Base-by-base conservation (phyloP, 2,888 invertebrate genomes). In the Caenorhabditis macrosperma region DNA sequence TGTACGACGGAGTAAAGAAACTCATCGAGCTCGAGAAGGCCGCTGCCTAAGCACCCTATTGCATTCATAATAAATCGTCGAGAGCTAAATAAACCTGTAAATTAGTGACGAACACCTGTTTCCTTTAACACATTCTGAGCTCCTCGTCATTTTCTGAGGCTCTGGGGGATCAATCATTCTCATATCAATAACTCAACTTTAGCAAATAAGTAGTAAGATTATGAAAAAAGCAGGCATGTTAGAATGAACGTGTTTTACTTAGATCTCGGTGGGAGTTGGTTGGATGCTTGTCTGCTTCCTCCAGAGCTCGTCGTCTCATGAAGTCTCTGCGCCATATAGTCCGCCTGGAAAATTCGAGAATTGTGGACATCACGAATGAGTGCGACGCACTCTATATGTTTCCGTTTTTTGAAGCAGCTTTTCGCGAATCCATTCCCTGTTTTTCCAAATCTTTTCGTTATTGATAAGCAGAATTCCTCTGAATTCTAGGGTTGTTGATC, bases 21-120 rank as follows among this genome's bases (percentile, higher is more conserved):
- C 94, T 96, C 92, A 96, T 96, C 93, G 96, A 96, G 93, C 94
- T 96, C 92, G 96, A 96, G 93, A 85, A 87, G 61, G 81, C 81
- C 10, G 78, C 82, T 1, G 78, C 63, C 46, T 74, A 59, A 59
- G 22, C 3, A 24, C 17, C 3, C n/a, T 24, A 24, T 22, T 3
- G 5, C 15, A 20, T 9, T 33, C 9, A 5, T 9, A 33, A 33
- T 9, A 33, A 33, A 33, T 33, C 33, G 9, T 9, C 22, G 20
- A 38, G 24, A 41, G 12, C 4, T 24, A 30, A 61, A 48, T 22
- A 15, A 48, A 61, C 15, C 35, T 64, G 38, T 52, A 24, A 35
- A 35, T 48, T 38, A 38, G 6, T 12, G 10, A n/a, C n/a, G n/a
- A n/a, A n/a, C n/a, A n/a, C n/a, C n/a, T n/a, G 33, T 33, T 33